Percentiles rank a stretch among this genome's conserved stretches.
Conservation (phyloP, 2,797 vertebrate genomes). For the Pipistrellus nathusii region DNA sequence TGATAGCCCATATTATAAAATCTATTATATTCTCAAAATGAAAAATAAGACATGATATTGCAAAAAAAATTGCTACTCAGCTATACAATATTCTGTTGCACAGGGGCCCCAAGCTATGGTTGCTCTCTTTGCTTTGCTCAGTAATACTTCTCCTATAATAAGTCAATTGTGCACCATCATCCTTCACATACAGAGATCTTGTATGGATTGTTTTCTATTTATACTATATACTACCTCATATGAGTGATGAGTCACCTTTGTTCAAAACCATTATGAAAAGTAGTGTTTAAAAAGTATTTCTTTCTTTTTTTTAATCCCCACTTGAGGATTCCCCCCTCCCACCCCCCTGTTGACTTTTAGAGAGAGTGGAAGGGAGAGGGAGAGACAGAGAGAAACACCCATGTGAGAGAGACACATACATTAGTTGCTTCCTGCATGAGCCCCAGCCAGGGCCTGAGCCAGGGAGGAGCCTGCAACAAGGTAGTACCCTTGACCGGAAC, state of each 20-base stretch:
- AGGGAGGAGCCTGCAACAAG: no score
- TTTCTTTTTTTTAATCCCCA: neutral
- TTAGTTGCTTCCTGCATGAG: no score
- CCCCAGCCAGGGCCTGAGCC: no score
- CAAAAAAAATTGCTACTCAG: neutral
- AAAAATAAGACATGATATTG: neutral
- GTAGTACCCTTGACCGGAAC: no score
- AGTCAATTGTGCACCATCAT: neutral
- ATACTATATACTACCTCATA: neutral
- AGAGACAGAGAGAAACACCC: no score
- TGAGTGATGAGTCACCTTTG: neutral
- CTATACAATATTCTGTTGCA: neutral
- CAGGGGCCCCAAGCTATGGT: neutral
- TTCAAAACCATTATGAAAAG: neutral
- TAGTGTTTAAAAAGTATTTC: neutral
- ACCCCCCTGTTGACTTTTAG: no score
- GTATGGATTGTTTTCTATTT: neutral
- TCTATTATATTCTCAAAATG: neutral
- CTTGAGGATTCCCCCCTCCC: no score
- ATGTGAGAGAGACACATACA: no score
- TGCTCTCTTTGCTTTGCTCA: slow-evolving; percentile 9
- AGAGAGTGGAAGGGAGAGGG: no score
- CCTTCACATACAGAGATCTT: neutral
- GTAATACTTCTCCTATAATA: neutral
- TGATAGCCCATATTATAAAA: neutral